Conservation (phyloP, 2,113 vertebrate genomes). For the Dunckerocampus dactyliophorus region DNA sequence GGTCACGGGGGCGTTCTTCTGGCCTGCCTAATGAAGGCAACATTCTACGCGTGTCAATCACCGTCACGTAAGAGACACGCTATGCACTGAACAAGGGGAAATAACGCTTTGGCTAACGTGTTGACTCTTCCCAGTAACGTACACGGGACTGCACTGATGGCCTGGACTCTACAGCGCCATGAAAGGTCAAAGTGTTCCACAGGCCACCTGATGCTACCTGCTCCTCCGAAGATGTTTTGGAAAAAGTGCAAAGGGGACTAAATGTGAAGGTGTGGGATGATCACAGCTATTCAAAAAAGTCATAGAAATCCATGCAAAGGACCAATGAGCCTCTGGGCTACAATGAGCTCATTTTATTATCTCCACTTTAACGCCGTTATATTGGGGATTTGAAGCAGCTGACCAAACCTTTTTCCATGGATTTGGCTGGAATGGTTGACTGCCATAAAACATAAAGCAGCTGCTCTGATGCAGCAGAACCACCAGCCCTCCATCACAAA, state of each 20-base stretch:
- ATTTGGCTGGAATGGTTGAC: neutral
- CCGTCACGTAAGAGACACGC: constrained; percentile 22
- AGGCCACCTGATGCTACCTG: too few species aligned
- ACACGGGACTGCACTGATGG: too few species aligned
- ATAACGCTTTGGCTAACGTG: too few species aligned
- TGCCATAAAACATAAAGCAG: too few species aligned
- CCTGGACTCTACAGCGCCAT: too few species aligned
- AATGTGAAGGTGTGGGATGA: constrained; percentile 1
- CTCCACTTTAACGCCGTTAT: neutral
- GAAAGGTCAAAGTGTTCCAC: too few species aligned
- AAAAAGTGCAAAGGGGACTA: neutral
- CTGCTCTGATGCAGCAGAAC: too few species aligned
- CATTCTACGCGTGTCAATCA: constrained; percentile 74
- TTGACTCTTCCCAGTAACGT: too few species aligned
- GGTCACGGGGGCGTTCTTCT: constrained; percentile 54
- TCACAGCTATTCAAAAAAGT: constrained; percentile 1
- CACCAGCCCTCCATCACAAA: too few species aligned
- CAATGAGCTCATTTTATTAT: constrained; percentile 5
- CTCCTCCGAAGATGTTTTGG: neutral
- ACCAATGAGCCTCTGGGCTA: constrained; percentile 6
- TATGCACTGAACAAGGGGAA: too few species aligned
- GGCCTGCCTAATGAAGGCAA: constrained; percentile 71
- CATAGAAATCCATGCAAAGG: constrained; percentile 5
- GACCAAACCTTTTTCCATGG: neutral
- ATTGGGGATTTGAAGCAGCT: neutral